Conservation (phyloP, 2,113 vertebrate species). For the Lophochroa leadbeateri region DNA sequence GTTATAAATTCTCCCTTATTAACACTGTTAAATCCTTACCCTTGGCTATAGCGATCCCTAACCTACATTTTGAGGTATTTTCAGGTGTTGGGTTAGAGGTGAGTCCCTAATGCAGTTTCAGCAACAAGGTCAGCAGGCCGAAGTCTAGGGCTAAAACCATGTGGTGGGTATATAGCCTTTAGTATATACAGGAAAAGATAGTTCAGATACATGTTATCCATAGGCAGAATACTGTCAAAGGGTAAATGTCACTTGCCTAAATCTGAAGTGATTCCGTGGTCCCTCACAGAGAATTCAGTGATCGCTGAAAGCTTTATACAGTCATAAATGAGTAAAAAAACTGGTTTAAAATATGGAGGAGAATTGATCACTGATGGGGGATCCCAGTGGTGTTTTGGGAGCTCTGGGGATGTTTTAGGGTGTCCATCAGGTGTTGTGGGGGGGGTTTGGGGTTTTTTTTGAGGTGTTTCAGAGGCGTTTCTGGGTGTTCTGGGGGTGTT, state of each 20-base stretch:
- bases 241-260: background rate
- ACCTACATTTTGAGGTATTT: background rate
- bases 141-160: background rate
- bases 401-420: too few relatives aligned
- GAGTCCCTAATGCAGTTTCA: background rate
- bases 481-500: too few relatives aligned
- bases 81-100: background rate
- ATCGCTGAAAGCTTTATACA: background rate
- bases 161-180: background rate
- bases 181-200: background rate
- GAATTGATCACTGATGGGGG: background rate
- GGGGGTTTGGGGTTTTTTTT: too few relatives aligned
- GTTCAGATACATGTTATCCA: background rate
- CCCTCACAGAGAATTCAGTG: background rate
- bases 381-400: too few relatives aligned
- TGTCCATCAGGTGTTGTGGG: too few relatives aligned
- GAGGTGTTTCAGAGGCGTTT: too few relatives aligned
- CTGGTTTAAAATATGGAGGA: background rate
- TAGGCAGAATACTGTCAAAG: background rate
- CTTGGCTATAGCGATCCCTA: fast-evolving
- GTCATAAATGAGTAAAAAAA: background rate
- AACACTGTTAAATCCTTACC: background rate
- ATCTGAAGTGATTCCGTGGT: background rate
- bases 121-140: background rate
- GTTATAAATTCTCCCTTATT: background rate